A percentile compares a stretch with the other conserved stretches of the same genome.
These are phyloP conservation scores for Strigamia maritima DNA, from an alignment of 2,888 invertebrate species.

Conservation along the genomic window DNA sequence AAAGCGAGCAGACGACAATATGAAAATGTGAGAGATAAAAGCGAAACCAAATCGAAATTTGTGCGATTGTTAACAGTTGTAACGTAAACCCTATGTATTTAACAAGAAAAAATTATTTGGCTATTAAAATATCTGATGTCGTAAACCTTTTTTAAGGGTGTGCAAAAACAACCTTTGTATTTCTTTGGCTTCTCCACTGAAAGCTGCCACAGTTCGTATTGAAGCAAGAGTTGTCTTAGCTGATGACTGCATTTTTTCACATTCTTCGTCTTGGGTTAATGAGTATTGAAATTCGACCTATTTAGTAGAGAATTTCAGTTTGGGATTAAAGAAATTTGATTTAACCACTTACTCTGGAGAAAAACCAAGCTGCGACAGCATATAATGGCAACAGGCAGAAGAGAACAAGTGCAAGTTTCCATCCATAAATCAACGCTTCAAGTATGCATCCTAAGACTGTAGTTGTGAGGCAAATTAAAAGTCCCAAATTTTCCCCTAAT, in stretches of 20 bases:
- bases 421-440: constrained; percentile 35
- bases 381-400: constrained; percentile 22
- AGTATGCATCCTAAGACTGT: constrained; percentile 11
- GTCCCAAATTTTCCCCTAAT: constrained; percentile 35
- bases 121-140: too few species aligned
- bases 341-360: background rate
- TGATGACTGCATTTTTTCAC: constrained; percentile 5
- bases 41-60: too few species aligned
- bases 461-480: background rate
- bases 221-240: background rate
- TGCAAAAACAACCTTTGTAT: constrained; percentile 58
- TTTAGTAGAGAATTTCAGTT: too few species aligned
- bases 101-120: too few species aligned
- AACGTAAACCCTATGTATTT: too few species aligned
- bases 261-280: background rate
- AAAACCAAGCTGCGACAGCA: constrained; percentile 12
- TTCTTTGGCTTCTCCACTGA: constrained; percentile 71
- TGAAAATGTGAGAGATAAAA: too few species aligned
- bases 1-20: too few species aligned
- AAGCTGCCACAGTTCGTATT: constrained; percentile 69
- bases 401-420: constrained; percentile 36
- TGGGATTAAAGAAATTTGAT: too few species aligned
- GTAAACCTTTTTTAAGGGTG: too few species aligned
- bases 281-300: background rate
- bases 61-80: too few species aligned